Percentiles rank a stretch among this genome's conserved stretches.
phyloP scores from a whole-genome alignment of 2,797 vertebrate genomes.

The Chrosomus eos region DNA sequence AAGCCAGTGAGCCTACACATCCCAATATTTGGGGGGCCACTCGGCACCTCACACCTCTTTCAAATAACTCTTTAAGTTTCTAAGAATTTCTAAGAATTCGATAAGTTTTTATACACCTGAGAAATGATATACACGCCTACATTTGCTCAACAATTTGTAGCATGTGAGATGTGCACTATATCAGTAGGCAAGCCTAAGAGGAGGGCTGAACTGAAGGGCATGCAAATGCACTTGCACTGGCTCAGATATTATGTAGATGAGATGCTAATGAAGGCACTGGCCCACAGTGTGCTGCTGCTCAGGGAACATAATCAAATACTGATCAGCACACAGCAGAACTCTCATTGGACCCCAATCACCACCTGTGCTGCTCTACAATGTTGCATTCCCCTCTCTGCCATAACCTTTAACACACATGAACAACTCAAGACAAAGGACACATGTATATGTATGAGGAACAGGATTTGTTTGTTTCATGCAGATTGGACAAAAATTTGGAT shows the following conservation, averaged over 20 bases:
- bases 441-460: slow-evolving; percentile 15
- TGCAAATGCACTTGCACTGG: slow-evolving; percentile 68
- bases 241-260: slow-evolving; percentile 76
- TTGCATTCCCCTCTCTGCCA: slow-evolving; percentile 1
- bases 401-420: slow-evolving; percentile 28
- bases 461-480: slow-evolving; percentile 56
- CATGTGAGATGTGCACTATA: neutral
- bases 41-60: too few relatives aligned
- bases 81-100: neutral
- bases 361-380: slow-evolving; percentile 23
- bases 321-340: slow-evolving; percentile 61
- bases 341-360: slow-evolving; percentile 35
- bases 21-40: too few relatives aligned
- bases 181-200: slow-evolving; percentile 49
- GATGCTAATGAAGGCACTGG: slow-evolving; percentile 75
- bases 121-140: neutral
- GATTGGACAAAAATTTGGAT: slow-evolving; percentile 1
- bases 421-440: neutral
- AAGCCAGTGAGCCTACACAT: too few relatives aligned
- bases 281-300: slow-evolving; percentile 64
- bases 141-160: neutral
- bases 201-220: slow-evolving; percentile 59
- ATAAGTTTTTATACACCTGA: neutral
- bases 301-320: slow-evolving; percentile 72
- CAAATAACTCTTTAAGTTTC: neutral